Conservation (phyloP, 2,797 vertebrate species). For the Zenarchopterus dispar region DNA sequence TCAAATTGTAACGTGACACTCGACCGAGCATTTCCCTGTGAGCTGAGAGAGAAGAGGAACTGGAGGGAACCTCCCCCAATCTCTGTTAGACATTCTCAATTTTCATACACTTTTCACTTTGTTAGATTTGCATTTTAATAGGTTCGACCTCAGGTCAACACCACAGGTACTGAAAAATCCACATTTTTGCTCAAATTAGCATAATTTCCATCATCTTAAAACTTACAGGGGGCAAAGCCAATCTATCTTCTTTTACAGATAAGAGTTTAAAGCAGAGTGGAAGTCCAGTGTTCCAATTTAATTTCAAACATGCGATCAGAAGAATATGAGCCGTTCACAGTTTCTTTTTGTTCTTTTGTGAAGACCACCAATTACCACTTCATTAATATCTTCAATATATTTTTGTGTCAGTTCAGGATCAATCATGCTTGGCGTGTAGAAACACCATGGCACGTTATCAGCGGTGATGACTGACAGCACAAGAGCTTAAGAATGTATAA, state of each 20-base stretch:
- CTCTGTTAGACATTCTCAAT: constrained; percentile 55
- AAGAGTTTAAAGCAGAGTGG: constrained; percentile 62
- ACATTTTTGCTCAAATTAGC: constrained; percentile 81
- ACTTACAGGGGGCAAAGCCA: constrained; percentile 79
- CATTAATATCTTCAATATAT: constrained; percentile 5
- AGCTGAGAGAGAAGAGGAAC: constrained; percentile 43
- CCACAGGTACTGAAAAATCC: constrained; percentile 82
- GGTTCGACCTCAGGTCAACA: constrained; percentile 83
- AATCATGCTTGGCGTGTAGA: too few species aligned
- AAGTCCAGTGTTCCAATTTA: constrained; percentile 56
- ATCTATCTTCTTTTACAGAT: constrained; percentile 73
- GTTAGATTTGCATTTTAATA: constrained; percentile 88
- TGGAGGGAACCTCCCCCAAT: constrained; percentile 58
- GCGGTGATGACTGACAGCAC: too few species aligned
- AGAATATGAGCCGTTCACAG: background rate
- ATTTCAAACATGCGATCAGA: constrained; percentile 50
- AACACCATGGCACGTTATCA: too few species aligned
- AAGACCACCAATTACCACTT: constrained; percentile 8
- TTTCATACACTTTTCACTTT: constrained; percentile 78
- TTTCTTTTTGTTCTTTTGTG: constrained; percentile 21
- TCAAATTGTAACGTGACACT: constrained; percentile 52
- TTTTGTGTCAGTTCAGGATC: too few species aligned
- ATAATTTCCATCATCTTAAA: constrained; percentile 86
- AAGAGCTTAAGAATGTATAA: too few species aligned
- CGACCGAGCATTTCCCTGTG: constrained; percentile 42